phyloP scores from a whole-genome alignment of 1,140 invertebrate species.

The Drosophila miranda region DNA sequence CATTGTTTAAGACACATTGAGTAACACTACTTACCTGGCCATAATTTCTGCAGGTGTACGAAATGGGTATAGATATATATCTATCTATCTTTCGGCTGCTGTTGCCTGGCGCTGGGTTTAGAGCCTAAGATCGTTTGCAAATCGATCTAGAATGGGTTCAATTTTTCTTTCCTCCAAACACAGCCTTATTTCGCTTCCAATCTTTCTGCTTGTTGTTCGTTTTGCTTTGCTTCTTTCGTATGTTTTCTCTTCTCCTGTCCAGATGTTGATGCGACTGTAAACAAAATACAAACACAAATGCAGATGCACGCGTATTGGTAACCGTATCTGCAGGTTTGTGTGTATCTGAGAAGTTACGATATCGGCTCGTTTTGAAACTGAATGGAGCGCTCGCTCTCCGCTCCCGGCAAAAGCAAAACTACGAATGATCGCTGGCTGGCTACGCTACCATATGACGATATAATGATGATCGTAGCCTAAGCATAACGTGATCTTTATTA shows the following conservation, averaged over 20 bases:
- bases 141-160: conserved; percentile 29
- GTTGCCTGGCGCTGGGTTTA: background rate
- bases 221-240: conserved; percentile 17
- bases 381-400: conserved; percentile 31
- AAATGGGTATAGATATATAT: conserved; percentile 5
- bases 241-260: conserved; percentile 42
- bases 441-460: background rate
- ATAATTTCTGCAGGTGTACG: conserved; percentile 54
- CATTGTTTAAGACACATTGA: conserved; percentile 21
- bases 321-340: conserved; percentile 12
- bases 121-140: background rate
- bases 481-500: conserved; percentile 2
- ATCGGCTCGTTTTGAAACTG: background rate
- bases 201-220: conserved; percentile 25
- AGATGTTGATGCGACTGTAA: conserved; percentile 60
- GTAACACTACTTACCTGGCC: conserved; percentile 58
- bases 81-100: conserved; percentile 9
- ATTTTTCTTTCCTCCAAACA: conserved; percentile 58
- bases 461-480: no score
- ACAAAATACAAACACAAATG: conserved; percentile 62
- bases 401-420: conserved; percentile 69
- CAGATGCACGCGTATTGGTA: conserved; percentile 23
- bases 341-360: conserved; percentile 17
- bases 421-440: conserved; percentile 5
- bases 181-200: conserved; percentile 10